Evolutionary conservation across 1,140 invertebrate species (phyloP).

Genomic region (Platyura marginata): DNA sequence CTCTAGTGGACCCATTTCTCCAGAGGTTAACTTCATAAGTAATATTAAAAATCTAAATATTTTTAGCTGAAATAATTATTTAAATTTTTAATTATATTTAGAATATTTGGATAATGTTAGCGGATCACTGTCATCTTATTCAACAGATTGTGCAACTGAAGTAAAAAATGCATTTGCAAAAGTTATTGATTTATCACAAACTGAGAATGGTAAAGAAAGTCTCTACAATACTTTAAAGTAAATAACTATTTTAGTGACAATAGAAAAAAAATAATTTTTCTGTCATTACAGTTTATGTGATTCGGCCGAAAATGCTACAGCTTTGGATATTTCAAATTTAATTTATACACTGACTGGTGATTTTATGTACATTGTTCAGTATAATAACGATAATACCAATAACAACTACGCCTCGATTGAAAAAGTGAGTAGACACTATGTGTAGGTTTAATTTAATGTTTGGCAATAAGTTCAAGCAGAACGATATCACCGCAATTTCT

Average conservation of each 20-base stretch:
- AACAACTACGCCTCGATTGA: no score
- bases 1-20: conserved; percentile 67
- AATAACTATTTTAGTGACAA: no score
- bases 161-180: conserved; percentile 42
- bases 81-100: conserved; percentile 22
- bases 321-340: conserved; percentile 60
- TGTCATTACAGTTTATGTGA: conserved; percentile 57
- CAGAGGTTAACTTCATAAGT: conserved; percentile 67
- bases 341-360: conserved; percentile 64
- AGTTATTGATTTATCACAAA: conserved; percentile 39
- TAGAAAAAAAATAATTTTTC: no score
- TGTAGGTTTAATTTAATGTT: no score
- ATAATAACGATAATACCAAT: conserved; percentile 92
- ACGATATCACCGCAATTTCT: no score
- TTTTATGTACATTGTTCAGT: conserved; percentile 77
- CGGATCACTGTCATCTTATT: conserved; percentile 38
- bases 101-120: conserved; percentile 61
- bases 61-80: no score
- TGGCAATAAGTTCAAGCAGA: no score
- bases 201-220: conserved; percentile 34
- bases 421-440: no score
- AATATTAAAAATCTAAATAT: no score
- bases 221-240: conserved; percentile 52
- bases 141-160: conserved; percentile 37
- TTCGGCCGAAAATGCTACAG: conserved; percentile 41